A percentile compares a stretch with the other conserved stretches of the same genome.
Conservation (phyloP, 2,888 invertebrate genomes). For the Ferrisia virgata region DNA sequence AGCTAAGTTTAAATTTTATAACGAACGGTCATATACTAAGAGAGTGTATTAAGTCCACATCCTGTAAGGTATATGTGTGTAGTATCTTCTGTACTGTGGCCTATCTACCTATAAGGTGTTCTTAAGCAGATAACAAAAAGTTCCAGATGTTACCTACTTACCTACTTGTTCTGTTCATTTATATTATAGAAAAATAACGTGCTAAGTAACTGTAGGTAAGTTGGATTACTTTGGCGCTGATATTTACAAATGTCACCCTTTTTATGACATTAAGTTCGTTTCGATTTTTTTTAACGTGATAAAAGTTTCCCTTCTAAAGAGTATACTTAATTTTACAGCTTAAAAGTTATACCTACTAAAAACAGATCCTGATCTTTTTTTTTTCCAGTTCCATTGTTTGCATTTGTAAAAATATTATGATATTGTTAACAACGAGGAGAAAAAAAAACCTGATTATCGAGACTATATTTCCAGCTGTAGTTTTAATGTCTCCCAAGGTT, state of each 20-base stretch:
- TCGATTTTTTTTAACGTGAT: neutral
- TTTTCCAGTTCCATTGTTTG: neutral
- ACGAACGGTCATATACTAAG: neutral
- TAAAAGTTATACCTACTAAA: neutral
- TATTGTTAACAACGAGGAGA: too few relatives aligned
- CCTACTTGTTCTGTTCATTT: neutral
- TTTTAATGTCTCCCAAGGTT: neutral
- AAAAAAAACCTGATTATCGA: neutral
- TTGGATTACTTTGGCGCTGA: neutral
- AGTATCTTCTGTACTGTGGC: too few relatives aligned
- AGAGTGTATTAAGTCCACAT: neutral
- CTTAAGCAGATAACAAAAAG: neutral
- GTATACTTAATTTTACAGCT: neutral
- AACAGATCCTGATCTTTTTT: neutral
- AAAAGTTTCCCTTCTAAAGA: neutral
- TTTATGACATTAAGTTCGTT: neutral
- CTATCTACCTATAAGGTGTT: neutral
- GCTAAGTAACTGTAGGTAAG: neutral
- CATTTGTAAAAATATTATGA: neutral
- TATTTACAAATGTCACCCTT: neutral
- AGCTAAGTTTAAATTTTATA: neutral
- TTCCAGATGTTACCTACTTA: neutral
- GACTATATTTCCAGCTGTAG: neutral
- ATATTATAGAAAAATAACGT: neutral
- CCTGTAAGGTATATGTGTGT: too few relatives aligned